Base-by-base conservation (phyloP, 1,140 invertebrate species). In the Andricus grossulariae region DNA sequence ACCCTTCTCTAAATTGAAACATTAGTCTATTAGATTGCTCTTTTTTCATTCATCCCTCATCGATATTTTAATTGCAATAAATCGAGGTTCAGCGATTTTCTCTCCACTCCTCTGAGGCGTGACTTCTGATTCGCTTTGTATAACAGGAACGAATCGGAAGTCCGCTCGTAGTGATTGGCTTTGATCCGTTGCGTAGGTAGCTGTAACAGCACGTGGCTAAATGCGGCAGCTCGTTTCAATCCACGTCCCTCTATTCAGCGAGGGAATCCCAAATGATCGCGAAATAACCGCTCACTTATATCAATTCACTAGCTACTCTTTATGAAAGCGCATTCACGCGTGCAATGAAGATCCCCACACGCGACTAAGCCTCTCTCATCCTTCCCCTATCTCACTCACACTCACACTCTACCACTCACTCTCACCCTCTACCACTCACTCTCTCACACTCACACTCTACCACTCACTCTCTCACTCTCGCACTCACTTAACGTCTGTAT, bases 231-330 rank as follows among this genome's bases (percentile, higher is more conserved):
- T 74, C 79, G 79, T 81, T 86, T 83, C 76, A 80, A 82, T 82
- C 80, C 81, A 80, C 72, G 76, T 76, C 77, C 76, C 79, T 79
- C 82, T 52, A 84, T 85, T 82, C 76, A 80, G 39, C 57, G 60
- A 80, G 82, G 77, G 85, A 90, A 89, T 88, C 83, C 84, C 85
- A 90, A 91, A 91, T 88, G 90, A 91, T 90, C 88, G 89, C 86
- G 90, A 91, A 91, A 91, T 91, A 91, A 91, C 90, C 90, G 88
- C 90, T 91, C 90, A 91, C 90, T 91, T 91, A 90, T 89, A 91
- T 90, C 90, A 91, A 91, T 91, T 91, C 88, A 91, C 85, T 79
- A 85, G 84, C 85, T 85, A 81, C 83, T 88, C 88, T 91, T 90
- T 90, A 90, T 90, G 85, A 88, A 85, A 84, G 87, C 83, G 89